phyloP scores from a whole-genome alignment of 2,888 invertebrate species.

The Andrena praecox region DNA sequence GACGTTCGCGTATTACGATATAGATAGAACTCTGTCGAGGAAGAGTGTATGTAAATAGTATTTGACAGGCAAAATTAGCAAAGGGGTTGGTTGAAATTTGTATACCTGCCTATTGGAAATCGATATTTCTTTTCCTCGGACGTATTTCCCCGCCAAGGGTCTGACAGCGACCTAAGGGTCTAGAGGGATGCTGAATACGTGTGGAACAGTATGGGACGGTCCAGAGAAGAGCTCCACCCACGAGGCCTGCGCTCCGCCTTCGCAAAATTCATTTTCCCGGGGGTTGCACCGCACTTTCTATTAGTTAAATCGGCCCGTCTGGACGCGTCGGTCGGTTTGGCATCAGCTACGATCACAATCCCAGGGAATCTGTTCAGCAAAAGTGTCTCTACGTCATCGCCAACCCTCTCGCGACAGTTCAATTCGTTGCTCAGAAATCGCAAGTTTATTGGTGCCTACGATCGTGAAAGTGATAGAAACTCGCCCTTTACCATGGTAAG shows the following conservation, averaged over 20 bases:
- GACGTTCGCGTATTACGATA: too few relatives aligned
- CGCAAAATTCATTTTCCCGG: conserved; percentile 74
- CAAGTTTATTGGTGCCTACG: neutral
- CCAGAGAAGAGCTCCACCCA: conserved; percentile 80
- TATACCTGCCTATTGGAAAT: neutral
- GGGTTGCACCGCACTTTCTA: conserved; percentile 63
- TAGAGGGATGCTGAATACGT: conserved; percentile 69
- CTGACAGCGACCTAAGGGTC: conserved; percentile 52
- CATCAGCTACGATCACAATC: conserved; percentile 30
- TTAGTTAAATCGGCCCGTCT: conserved; percentile 71
- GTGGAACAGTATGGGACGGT: conserved; percentile 68
- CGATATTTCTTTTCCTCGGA: conserved; percentile 19
- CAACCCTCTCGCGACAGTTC: neutral
- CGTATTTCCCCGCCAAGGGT: conserved; percentile 11
- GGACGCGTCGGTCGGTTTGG: conserved; percentile 51
- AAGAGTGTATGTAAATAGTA: neutral
- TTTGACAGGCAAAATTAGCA: neutral
- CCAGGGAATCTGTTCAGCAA: conserved; percentile 11
- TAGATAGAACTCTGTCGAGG: too few relatives aligned
- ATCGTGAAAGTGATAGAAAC: conserved; percentile 15
- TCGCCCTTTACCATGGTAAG: conserved; percentile 40
- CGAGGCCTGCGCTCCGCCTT: conserved; percentile 79
- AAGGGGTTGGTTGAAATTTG: neutral
- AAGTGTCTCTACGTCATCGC: conserved; percentile 7
- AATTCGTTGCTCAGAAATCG: neutral